Base-by-base conservation (phyloP, 2,888 invertebrate genomes). In the Cephonodes hylas region DNA sequence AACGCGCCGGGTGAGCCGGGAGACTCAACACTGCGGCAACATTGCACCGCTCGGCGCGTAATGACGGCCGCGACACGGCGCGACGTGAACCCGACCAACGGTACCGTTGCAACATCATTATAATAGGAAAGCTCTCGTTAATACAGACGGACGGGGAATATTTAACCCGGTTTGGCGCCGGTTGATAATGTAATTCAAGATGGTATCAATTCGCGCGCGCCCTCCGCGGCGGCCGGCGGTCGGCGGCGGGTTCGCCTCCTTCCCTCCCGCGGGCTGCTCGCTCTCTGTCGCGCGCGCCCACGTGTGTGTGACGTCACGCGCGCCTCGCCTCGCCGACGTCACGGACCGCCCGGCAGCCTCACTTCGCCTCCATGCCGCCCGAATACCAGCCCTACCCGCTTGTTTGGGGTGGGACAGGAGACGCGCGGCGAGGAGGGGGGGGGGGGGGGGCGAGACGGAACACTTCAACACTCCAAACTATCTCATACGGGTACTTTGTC, bases 181-280 rank as follows among this genome's bases (percentile, higher is more conserved):
- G n/a, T 22, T 80, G 78, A 81, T 87, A 88, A 86, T 86, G 81
- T 83, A 79, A 84, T 85, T 83, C 84, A 80, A 88, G 88, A 88
- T 88, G 79, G 87, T 89, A 89, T 87, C 84, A 87, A 85, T 85
- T 85, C 83, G 85, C 83, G 85, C 82, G 85, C 86, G 77, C 85
- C 84, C 85, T 81, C 75, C 76, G 77, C 76, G 72, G 75, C 67
- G 71, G 66, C 69, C 70, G 71, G 66, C 70, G 69, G 68, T n/a
- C 60, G 74, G 69, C 61, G 64, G 44, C 63, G 38, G 38, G n/a
- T 38, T n/a, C 73, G 67, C 71, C 70, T 66, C 74, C 71, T 75
- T 85, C 88, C 75, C 83, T 73, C 72, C 86, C 85, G 78, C 82
- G 69, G 84, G 80, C 86, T 73, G 85, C 86, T 66, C 74, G 71